These are phyloP conservation scores for Xestia ashworthii DNA, from an alignment of 2,888 invertebrate genomes.

Conservation along the genomic window DNA sequence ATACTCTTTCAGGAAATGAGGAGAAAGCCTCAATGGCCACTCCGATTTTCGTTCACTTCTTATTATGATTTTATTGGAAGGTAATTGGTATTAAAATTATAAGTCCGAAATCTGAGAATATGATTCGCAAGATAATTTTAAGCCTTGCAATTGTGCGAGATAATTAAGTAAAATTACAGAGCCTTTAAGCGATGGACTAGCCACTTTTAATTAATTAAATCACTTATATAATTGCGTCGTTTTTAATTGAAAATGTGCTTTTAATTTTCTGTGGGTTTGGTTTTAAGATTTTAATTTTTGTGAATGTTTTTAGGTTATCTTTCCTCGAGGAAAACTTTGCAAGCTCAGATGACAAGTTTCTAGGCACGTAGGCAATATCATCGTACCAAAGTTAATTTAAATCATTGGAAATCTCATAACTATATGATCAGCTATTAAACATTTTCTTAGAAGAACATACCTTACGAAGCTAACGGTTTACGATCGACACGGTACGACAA, in stretches of 20 bases:
- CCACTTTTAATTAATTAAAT: constrained; percentile 46
- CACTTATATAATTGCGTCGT: constrained; percentile 19
- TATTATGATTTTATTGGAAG: constrained; percentile 48
- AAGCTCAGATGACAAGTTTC: not conserved
- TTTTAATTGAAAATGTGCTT: constrained; percentile 27
- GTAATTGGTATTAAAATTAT: constrained; percentile 60
- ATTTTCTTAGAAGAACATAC: constrained; percentile 45
- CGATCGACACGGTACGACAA: constrained; percentile 59
- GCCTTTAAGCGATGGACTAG: constrained; percentile 40
- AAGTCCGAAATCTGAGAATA: constrained; percentile 58
- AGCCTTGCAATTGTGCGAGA: constrained; percentile 44
- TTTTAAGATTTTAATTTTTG: constrained; percentile 2
- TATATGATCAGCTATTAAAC: constrained; percentile 40
- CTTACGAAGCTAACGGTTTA: constrained; percentile 52
- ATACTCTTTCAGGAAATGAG: constrained; percentile 61
- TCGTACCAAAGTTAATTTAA: constrained; percentile 33
- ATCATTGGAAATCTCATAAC: constrained; percentile 43
- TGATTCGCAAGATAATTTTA: constrained; percentile 39
- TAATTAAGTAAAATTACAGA: constrained; percentile 57
- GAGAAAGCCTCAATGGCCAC: constrained; percentile 62
- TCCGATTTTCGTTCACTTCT: constrained; percentile 44
- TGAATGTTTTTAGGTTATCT: not conserved
- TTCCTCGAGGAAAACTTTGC: constrained; percentile 38
- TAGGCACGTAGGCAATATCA: constrained; percentile 4
- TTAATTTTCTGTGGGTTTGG: constrained; percentile 12